Conservation (phyloP, 2,888 invertebrate genomes). For the Gnatocerus cornutus region DNA sequence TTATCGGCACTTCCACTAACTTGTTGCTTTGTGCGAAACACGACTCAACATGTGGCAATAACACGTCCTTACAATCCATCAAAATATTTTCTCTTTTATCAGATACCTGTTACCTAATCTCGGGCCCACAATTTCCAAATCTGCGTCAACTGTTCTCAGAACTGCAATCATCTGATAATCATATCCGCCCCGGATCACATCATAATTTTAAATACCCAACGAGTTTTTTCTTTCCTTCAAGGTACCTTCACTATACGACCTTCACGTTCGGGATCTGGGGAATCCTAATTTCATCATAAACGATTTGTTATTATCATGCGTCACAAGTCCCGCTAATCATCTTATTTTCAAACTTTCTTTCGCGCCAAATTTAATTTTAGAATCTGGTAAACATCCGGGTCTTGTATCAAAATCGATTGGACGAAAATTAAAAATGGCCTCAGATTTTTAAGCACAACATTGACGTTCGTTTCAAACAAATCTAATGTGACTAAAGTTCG, state of each 20-base stretch:
- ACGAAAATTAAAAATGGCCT: neutral
- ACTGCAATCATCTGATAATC: constrained; percentile 5
- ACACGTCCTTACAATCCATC: neutral
- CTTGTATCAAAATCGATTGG: neutral
- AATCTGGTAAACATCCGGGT: too few species aligned
- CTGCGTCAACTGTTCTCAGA: constrained; percentile 14
- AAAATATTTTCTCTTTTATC: neutral
- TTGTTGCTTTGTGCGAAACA: constrained; percentile 28
- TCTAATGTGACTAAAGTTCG: constrained; percentile 1
- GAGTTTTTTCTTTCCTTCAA: constrained; percentile 15
- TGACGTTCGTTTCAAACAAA: constrained; percentile 1
- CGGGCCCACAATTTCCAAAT: neutral
- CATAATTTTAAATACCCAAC: constrained; percentile 21
- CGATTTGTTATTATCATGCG: neutral
- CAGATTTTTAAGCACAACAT: neutral
- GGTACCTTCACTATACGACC: constrained; percentile 34
- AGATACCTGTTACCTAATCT: constrained; percentile 22
- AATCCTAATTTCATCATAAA: constrained; percentile 30
- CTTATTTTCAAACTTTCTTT: neutral
- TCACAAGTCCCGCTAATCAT: neutral
- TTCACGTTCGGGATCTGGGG: constrained; percentile 23
- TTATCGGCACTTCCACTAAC: constrained; percentile 15
- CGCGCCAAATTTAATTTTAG: constrained; percentile 7
- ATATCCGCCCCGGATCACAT: constrained; percentile 1
- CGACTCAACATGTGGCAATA: constrained; percentile 15